Evolutionary conservation across 1,140 invertebrate genomes (phyloP).

Genomic region (Zaprionus inermis): DNA sequence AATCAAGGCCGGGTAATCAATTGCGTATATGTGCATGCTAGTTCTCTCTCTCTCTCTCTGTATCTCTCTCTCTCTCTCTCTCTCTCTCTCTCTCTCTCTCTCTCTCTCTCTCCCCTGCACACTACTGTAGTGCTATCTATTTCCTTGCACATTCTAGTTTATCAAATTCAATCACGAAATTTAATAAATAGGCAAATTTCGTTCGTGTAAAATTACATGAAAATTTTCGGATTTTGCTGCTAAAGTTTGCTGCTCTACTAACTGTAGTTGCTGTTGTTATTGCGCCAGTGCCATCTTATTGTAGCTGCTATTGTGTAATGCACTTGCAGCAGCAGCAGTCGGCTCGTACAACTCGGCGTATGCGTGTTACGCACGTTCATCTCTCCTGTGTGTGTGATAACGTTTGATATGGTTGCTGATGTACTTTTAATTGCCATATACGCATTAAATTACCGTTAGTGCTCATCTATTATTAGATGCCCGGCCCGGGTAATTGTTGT

Average conservation of each 20-base stretch:
- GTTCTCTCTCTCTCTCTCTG: no score
- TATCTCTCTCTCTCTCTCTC: not conserved
- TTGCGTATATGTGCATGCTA: slow-evolving; percentile 4
- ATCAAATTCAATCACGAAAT: slow-evolving; percentile 76
- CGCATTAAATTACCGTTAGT: slow-evolving; percentile 27
- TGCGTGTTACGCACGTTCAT: slow-evolving; percentile 15
- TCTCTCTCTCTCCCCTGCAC: not conserved
- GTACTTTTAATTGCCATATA: slow-evolving; percentile 60
- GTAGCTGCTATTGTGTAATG: not conserved
- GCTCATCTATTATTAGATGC: slow-evolving; percentile 28
- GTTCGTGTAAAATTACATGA: slow-evolving; percentile 63
- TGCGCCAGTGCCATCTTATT: slow-evolving; percentile 12
- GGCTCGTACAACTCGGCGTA: slow-evolving; percentile 19
- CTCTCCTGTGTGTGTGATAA: slow-evolving; percentile 11
- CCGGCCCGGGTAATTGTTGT: slow-evolving; percentile 20
- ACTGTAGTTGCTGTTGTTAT: slow-evolving; percentile 25
- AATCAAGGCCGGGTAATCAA: slow-evolving; percentile 7
- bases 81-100: not conserved
- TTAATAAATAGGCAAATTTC: slow-evolving; percentile 81
- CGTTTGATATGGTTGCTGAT: slow-evolving; percentile 39
- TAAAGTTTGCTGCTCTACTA: slow-evolving; percentile 17
- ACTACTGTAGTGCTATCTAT: slow-evolving; percentile 22
- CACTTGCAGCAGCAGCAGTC: not conserved
- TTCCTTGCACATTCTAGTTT: slow-evolving; percentile 33
- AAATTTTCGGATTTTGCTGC: slow-evolving; percentile 60